Evolutionary conservation across 2,888 invertebrate species (phyloP).

Genomic region (Ommatoiulus sabulosus): DNA sequence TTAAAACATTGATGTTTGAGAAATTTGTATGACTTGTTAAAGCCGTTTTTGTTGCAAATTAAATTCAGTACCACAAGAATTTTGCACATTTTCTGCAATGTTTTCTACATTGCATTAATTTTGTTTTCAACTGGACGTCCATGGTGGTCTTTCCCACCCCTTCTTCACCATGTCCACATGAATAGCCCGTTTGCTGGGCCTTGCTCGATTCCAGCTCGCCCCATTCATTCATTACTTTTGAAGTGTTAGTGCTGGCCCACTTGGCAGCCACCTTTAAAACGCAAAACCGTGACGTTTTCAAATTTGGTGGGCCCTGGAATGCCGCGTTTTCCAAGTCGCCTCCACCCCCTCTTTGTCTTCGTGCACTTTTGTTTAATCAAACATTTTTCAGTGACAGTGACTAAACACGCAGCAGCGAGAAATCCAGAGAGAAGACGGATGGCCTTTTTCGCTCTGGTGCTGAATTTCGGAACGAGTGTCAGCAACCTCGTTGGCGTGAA

Average conservation of each 20-base stretch:
- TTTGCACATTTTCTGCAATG: too few relatives aligned
- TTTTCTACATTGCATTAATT: too few relatives aligned
- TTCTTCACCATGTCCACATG: too few relatives aligned
- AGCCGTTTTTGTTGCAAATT: too few relatives aligned
- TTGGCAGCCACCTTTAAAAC: background rate
- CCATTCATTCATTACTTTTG: background rate
- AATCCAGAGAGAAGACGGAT: background rate
- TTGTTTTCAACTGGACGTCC: too few relatives aligned
- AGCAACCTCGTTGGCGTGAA: constrained; percentile 18
- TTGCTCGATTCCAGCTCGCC: background rate
- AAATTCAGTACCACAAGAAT: too few relatives aligned
- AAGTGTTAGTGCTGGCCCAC: background rate
- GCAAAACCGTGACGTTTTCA: background rate
- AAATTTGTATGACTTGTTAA: too few relatives aligned
- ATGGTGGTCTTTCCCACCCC: too few relatives aligned
- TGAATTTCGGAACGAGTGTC: constrained; percentile 1
- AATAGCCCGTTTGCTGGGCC: too few relatives aligned
- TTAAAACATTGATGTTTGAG: too few relatives aligned
- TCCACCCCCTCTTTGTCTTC: constrained; percentile 4
- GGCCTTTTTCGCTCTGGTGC: background rate
- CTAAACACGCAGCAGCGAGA: constrained; percentile 6
- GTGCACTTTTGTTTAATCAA: constrained; percentile 45
- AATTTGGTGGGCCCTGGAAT: background rate
- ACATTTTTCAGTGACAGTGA: constrained; percentile 48
- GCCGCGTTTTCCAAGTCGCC: background rate